These are phyloP conservation scores for Indri indri DNA, from an alignment of 2,113 vertebrate species.

Conservation along the genomic window DNA sequence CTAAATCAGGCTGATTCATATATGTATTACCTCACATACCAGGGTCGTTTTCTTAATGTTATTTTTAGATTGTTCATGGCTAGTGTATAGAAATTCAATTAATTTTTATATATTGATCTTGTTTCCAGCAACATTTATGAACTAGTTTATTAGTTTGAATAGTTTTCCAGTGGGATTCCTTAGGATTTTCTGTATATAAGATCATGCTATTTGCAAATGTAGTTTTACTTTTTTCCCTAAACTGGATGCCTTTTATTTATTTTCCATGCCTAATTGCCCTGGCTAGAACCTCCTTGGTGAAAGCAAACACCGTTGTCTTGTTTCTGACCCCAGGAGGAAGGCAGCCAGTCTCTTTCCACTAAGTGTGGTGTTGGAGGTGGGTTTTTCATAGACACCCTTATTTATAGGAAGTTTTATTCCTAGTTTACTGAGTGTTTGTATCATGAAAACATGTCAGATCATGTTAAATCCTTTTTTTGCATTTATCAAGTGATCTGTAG, in stretches of 20 bases:
- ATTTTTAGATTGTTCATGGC: neutral
- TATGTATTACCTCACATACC: neutral
- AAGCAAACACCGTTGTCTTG: accelerated
- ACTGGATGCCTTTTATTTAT: neutral
- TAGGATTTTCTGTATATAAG: neutral
- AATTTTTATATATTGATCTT: neutral
- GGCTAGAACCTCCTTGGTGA: neutral
- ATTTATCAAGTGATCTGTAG: accelerated
- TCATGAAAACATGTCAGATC: neutral
- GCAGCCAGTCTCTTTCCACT: accelerated
- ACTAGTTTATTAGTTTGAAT: neutral
- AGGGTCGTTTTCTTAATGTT: neutral
- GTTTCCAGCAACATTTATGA: neutral
- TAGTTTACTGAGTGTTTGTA: neutral
- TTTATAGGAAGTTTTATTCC: neutral
- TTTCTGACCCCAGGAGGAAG: too few relatives aligned
- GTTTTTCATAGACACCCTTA: neutral
- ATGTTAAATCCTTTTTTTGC: neutral
- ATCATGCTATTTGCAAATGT: neutral
- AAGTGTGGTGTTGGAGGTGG: neutral
- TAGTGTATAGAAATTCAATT: neutral
- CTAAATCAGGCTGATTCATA: too few relatives aligned
- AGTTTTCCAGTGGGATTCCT: neutral
- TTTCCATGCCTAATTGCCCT: too few relatives aligned
- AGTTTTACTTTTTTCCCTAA: neutral